Conservation (phyloP, 2,113 vertebrate species). For the Caranx ignobilis region DNA sequence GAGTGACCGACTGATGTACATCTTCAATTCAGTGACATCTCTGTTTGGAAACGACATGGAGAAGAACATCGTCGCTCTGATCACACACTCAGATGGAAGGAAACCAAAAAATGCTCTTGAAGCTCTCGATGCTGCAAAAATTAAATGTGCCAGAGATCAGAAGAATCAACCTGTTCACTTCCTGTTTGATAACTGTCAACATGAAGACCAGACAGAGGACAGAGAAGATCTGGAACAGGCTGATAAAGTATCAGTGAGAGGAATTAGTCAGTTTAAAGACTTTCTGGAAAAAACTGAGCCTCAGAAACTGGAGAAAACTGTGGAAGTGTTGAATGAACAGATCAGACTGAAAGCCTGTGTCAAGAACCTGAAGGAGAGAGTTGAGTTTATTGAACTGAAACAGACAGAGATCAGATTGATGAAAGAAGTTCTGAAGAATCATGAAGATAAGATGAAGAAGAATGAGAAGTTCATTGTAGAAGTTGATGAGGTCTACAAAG, state of each 20-base stretch:
- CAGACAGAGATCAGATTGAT: background rate
- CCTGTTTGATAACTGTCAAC: constrained; percentile 18
- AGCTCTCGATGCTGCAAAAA: background rate
- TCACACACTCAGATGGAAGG: constrained; percentile 23
- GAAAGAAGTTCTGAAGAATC: background rate
- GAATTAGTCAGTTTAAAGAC: rapidly evolving
- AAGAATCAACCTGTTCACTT: constrained; percentile 2
- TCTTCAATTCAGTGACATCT: constrained; percentile 27
- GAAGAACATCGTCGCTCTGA: background rate
- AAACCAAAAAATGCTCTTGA: background rate
- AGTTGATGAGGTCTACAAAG: constrained; percentile 1
- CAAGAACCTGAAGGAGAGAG: constrained; percentile 15
- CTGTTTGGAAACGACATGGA: constrained; percentile 36
- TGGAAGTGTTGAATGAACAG: background rate
- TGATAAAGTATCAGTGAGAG: too few relatives aligned
- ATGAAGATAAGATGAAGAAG: background rate
- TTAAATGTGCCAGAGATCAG: background rate
- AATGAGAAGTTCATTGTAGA: background rate
- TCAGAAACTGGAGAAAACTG: background rate
- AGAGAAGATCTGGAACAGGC: too few relatives aligned
- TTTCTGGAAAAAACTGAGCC: background rate
- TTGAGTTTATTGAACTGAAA: background rate
- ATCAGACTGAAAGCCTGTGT: constrained; percentile 16
- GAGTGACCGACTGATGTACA: background rate
- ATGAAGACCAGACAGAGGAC: background rate